These are phyloP conservation scores for Chinchilla lanigera DNA, from an alignment of 2,113 vertebrate species.

Conservation along the genomic window DNA sequence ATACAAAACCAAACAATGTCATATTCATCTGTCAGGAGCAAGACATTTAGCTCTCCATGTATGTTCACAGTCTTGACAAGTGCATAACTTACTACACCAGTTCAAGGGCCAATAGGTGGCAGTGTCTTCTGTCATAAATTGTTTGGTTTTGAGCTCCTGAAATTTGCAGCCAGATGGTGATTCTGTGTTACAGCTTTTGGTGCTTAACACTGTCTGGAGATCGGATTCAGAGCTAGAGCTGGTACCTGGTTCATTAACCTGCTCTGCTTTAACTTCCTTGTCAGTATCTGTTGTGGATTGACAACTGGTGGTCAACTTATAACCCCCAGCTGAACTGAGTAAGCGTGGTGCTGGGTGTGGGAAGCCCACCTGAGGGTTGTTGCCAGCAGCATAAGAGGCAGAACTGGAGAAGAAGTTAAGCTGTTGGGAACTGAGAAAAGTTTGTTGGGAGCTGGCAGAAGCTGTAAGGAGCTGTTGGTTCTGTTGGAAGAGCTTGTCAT, in stretches of 20 bases:
- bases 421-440: too few relatives aligned
- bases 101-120: slow-evolving; percentile 94
- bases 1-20: slow-evolving; percentile 96
- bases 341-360: too few relatives aligned
- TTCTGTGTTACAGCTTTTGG: slow-evolving; percentile 28
- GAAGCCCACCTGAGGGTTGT: too few relatives aligned
- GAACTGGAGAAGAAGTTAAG: too few relatives aligned
- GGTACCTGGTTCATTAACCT: slow-evolving; percentile 85
- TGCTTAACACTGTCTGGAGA: slow-evolving; percentile 79
- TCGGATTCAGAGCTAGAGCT: slow-evolving; percentile 82
- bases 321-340: too few relatives aligned
- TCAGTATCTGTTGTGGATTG: slow-evolving; percentile 25
- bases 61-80: slow-evolving; percentile 92
- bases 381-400: too few relatives aligned
- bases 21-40: slow-evolving; percentile 94
- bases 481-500: too few relatives aligned
- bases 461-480: too few relatives aligned
- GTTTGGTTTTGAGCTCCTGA: slow-evolving; percentile 86
- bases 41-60: slow-evolving; percentile 92
- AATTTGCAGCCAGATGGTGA: slow-evolving; percentile 86
- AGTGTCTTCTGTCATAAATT: slow-evolving; percentile 81
- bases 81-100: slow-evolving; percentile 94
- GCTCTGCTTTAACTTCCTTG: slow-evolving; percentile 80
- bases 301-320: too few relatives aligned
- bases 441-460: too few relatives aligned